phyloP scores from a whole-genome alignment of 2,113 vertebrate species.

The Ailurus styani region DNA sequence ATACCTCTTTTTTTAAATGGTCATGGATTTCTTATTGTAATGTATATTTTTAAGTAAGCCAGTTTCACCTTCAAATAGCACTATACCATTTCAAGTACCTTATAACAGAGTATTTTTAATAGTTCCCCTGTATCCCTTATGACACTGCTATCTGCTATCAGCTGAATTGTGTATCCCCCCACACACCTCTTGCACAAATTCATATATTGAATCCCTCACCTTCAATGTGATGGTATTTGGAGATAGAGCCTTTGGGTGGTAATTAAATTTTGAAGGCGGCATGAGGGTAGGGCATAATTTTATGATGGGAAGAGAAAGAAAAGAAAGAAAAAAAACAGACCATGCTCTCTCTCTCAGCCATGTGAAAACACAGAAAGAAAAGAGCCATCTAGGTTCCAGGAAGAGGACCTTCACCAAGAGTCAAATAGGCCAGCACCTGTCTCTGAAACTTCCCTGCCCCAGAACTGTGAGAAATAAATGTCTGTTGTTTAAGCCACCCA shows the following conservation, averaged over 20 bases:
- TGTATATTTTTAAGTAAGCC: background rate
- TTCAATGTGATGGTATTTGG: background rate
- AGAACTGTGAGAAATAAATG: background rate
- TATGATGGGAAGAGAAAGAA: background rate
- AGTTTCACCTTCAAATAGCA: background rate
- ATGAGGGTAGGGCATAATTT: background rate
- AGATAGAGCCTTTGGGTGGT: background rate
- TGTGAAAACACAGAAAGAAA: background rate
- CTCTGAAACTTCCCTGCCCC: background rate
- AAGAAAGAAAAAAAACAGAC: background rate
- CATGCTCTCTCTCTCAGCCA: rapidly evolving
- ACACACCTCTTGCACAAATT: background rate
- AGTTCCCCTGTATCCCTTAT: background rate
- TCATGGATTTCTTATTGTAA: background rate
- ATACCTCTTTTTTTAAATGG: background rate
- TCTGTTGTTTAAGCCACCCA: background rate
- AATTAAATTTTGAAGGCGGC: background rate
- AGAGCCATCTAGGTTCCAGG: background rate
- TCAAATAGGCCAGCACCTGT: background rate
- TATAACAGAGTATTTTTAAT: background rate
- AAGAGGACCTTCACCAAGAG: background rate
- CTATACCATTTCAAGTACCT: background rate
- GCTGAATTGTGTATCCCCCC: background rate
- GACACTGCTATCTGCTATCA: background rate
- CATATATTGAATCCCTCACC: background rate